Evolutionary conservation across 2,113 vertebrate species (phyloP).

Genomic region (Brachyhypopomus occidentalis): DNA sequence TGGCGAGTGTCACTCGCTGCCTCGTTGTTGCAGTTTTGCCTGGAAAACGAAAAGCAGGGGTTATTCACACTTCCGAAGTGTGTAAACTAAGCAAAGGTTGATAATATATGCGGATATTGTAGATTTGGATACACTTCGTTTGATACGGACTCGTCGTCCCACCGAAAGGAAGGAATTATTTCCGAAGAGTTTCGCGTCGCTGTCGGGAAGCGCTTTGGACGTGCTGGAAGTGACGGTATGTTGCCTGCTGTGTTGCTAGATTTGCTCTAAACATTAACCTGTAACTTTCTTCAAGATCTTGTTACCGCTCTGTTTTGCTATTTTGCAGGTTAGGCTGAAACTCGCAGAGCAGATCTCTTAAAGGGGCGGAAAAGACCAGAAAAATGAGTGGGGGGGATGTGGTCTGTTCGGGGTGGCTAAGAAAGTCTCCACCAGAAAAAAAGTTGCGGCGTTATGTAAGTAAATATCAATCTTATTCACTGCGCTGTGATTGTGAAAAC

Average conservation of each 20-base stretch:
- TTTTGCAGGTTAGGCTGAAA: slow-evolving; percentile 58
- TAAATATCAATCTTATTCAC: slow-evolving; percentile 64
- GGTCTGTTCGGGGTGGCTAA: slow-evolving; percentile 92
- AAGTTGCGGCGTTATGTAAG: slow-evolving; percentile 99
- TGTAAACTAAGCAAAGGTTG: slow-evolving; percentile 32
- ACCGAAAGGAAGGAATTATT: slow-evolving; percentile 33
- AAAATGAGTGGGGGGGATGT: slow-evolving; percentile 93
- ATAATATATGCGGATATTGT: slow-evolving; percentile 50
- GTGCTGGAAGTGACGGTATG: slow-evolving; percentile 61
- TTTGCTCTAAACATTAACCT: not conserved
- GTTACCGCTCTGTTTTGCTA: slow-evolving; percentile 3
- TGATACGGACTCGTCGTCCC: not conserved
- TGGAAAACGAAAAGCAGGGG: slow-evolving; percentile 45
- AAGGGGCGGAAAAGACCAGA: slow-evolving; percentile 51
- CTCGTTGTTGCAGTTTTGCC: not conserved
- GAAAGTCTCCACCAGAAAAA: slow-evolving; percentile 97
- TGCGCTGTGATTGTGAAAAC: not conserved
- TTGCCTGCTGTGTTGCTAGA: slow-evolving; percentile 35
- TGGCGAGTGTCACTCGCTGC: slow-evolving; percentile 62
- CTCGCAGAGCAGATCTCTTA: slow-evolving; percentile 33
- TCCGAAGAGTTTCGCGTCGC: slow-evolving; percentile 46
- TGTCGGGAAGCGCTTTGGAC: slow-evolving; percentile 51
- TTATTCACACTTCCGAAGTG: slow-evolving; percentile 29
- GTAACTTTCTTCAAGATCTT: slow-evolving; percentile 28
- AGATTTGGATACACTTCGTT: not conserved